A percentile compares a stretch with the other conserved stretches of the same genome.
These are phyloP conservation scores for Ophonus ardosiacus DNA, from an alignment of 2,888 invertebrate species.

Conservation along the genomic window DNA sequence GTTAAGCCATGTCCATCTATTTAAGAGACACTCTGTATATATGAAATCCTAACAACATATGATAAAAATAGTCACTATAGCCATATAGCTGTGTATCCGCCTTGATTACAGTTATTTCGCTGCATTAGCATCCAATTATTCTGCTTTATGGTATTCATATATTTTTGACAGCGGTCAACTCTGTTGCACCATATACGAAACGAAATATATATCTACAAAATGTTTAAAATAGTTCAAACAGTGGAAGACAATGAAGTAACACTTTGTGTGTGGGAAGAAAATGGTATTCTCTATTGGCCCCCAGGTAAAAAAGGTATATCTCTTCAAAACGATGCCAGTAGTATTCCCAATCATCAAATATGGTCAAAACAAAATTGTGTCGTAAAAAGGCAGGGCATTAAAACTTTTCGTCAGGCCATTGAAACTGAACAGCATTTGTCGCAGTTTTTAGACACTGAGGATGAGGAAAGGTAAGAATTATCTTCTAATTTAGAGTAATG, in stretches of 20 bases:
- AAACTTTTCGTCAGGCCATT: conserved; percentile 14
- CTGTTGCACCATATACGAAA: no score
- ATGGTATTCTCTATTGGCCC: conserved; percentile 1
- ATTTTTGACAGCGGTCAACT: no score
- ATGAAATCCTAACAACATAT: no score
- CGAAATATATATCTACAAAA: background rate
- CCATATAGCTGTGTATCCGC: no score
- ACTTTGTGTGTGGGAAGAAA: background rate
- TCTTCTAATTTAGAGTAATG: conserved; percentile 8
- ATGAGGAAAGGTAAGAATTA: conserved; percentile 17
- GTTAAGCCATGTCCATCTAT: no score
- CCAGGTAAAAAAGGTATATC: conserved; percentile 21
- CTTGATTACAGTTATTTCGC: no score
- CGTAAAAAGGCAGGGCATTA: background rate
- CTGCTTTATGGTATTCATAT: no score
- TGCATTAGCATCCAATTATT: no score
- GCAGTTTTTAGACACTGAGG: conserved; percentile 9
- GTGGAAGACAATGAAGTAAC: background rate
- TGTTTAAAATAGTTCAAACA: conserved; percentile 17
- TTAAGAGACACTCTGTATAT: no score
- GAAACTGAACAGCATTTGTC: background rate
- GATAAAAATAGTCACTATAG: no score
- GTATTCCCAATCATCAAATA: background rate
- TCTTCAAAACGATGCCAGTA: background rate
- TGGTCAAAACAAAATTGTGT: conserved; percentile 24